phyloP scores from a whole-genome alignment of 2,113 vertebrate species.

The Chrysemys picta region DNA sequence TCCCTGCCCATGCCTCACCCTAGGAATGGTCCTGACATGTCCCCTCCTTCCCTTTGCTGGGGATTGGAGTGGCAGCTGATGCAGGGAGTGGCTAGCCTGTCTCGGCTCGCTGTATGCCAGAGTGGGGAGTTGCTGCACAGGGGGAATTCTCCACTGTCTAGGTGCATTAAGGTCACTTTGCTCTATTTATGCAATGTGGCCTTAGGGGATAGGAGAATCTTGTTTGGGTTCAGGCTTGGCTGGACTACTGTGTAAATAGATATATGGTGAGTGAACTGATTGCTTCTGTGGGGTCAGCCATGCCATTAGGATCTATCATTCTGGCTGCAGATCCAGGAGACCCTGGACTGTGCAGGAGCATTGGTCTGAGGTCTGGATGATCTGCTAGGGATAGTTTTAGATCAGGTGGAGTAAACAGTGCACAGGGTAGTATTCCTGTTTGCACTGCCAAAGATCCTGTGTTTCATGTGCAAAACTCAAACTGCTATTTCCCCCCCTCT shows the following conservation, averaged over 20 bases:
- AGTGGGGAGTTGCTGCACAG: neutral
- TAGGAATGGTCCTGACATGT: neutral
- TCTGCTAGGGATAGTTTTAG: neutral
- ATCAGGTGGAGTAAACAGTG: neutral
- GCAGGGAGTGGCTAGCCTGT: neutral
- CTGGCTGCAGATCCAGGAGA: neutral
- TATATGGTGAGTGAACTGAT: neutral
- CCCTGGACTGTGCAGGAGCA: neutral
- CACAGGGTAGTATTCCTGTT: neutral
- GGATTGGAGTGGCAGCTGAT: neutral
- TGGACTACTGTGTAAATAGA: neutral
- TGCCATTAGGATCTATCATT: neutral
- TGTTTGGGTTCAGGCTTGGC: neutral
- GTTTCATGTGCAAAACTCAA: neutral
- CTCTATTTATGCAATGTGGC: neutral
- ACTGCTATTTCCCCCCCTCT: neutral
- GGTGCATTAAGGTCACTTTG: neutral
- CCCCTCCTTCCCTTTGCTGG: neutral
- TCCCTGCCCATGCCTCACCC: neutral
- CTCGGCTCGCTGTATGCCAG: neutral
- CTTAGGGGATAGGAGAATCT: neutral
- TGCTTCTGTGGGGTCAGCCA: neutral
- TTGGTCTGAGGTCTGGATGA: neutral
- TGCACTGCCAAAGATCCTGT: neutral
- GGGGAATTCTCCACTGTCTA: neutral